Percentiles rank a stretch among this genome's conserved stretches.
Conservation (phyloP, 2,888 invertebrate genomes). For the Tiphia femorata region DNA sequence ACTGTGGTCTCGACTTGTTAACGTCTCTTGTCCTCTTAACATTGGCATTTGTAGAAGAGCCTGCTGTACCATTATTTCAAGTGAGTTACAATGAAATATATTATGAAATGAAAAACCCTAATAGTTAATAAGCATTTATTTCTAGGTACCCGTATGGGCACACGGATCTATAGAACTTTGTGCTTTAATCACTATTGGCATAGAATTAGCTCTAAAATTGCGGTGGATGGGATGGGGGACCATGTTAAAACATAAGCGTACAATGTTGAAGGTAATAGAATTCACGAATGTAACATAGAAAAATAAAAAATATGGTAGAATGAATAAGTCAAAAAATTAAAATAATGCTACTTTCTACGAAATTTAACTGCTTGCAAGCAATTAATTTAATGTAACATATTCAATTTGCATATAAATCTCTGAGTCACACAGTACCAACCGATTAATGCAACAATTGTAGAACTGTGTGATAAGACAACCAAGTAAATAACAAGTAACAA, state of each 20-base stretch:
- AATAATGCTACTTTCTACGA: too few species aligned
- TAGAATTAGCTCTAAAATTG: slow-evolving; percentile 83
- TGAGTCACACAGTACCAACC: too few species aligned
- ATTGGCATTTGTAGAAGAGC: slow-evolving; percentile 85
- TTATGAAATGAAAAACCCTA: not conserved
- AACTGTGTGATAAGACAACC: too few species aligned
- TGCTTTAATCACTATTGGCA: slow-evolving; percentile 80
- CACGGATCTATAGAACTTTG: slow-evolving; percentile 86
- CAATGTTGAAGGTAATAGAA: slow-evolving; percentile 83
- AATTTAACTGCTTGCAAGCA: too few species aligned
- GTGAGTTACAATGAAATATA: slow-evolving; percentile 62
- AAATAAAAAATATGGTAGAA: too few species aligned
- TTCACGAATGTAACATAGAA: too few species aligned
- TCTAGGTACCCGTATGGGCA: slow-evolving; percentile 80
- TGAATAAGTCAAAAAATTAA: too few species aligned
- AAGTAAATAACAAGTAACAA: too few species aligned
- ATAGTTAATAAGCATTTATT: slow-evolving; percentile 1
- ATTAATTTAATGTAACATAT: too few species aligned
- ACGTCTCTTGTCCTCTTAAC: slow-evolving; percentile 82
- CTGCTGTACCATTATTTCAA: slow-evolving; percentile 81
- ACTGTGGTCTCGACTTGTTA: slow-evolving; percentile 83
- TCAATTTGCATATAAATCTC: too few species aligned
- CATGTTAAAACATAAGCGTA: slow-evolving; percentile 87
- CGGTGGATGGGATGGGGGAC: slow-evolving; percentile 89
- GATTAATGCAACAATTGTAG: too few species aligned